Evolutionary conservation across 1,140 invertebrate species (phyloP).

Genomic region (Leptonema lineaticorne): DNA sequence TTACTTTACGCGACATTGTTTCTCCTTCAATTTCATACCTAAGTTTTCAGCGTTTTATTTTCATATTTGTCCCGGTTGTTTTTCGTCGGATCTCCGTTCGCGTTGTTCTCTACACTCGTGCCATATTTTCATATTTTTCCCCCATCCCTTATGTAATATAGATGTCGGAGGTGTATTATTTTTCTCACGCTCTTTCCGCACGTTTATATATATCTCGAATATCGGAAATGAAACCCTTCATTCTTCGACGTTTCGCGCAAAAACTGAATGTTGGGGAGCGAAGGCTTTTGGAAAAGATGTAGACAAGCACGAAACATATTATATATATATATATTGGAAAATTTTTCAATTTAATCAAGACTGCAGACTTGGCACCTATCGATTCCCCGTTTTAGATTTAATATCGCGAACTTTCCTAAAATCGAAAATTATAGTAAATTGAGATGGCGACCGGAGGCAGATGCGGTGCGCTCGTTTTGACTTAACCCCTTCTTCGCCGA

Average conservation of each 20-base stretch:
- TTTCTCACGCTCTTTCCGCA: neutral
- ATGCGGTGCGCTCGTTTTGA: neutral
- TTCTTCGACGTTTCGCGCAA: neutral
- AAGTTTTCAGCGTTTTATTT: neutral
- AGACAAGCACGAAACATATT: neutral
- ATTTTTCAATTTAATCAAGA: neutral
- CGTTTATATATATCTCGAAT: neutral
- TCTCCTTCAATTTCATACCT: neutral
- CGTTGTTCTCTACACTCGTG: neutral
- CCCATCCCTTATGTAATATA: no score
- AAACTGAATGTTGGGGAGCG: neutral
- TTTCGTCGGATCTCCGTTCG: neutral
- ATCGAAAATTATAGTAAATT: neutral
- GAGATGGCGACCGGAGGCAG: neutral
- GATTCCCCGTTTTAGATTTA: neutral
- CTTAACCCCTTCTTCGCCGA: neutral
- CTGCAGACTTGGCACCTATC: neutral
- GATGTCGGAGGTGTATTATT: neutral
- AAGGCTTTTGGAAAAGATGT: neutral
- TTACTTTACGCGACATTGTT: no score
- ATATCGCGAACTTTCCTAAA: neutral
- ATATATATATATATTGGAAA: neutral
- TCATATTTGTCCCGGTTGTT: constrained; percentile 17
- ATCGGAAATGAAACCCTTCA: constrained; percentile 9
- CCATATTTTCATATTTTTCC: neutral